Base-by-base conservation (phyloP, 2,113 vertebrate species). In the Chloroceryle aenea region DNA sequence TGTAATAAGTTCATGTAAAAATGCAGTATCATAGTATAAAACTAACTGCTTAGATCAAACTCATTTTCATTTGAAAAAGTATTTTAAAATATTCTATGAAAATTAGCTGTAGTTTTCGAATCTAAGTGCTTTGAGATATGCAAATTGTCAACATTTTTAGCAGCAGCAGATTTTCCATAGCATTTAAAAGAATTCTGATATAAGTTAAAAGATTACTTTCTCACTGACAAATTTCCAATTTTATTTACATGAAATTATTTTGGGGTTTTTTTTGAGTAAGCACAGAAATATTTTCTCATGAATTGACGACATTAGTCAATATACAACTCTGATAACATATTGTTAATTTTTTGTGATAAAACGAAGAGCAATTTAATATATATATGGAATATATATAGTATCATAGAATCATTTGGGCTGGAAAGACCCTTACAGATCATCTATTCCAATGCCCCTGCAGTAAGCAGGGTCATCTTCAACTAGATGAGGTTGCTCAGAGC, bases 261-360 rank as follows among this genome's bases (percentile, higher is more conserved):
- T 23, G 8, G 6, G 3, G 4, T 26, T 40, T 25, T 29, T 75
- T 69, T 27, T 81, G 26, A 74, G 8, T 89, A 90, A 68, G 6
- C 7, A 55, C 36, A 12, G 6, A 42, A 77, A 42, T 69, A 71
- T 62, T 29, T 91, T 95, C 29, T 40, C 7, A 45, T 48, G 89
- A 38, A 58, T 78, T 73, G 17, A 81, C 26, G 48, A 85, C 84
- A 73, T 6, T 50, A 50, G 7, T 50, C 43, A 66, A 42, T 61
- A 64, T 26, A 64, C 1, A 1, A 23, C 17, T 56, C 12, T 26
- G 4, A 1, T 69, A 81, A 59, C 0, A 6, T 12, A 32, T 22
- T 52, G 4, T 20, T 53, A 66, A 19, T 1, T 18, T 76, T 59
- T 73, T 89, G 1, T 20, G 4, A 32, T 19, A 36, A 45, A 50